Evolutionary conservation across 1,140 invertebrate species (phyloP).

Genomic region (Myzus persicae): DNA sequence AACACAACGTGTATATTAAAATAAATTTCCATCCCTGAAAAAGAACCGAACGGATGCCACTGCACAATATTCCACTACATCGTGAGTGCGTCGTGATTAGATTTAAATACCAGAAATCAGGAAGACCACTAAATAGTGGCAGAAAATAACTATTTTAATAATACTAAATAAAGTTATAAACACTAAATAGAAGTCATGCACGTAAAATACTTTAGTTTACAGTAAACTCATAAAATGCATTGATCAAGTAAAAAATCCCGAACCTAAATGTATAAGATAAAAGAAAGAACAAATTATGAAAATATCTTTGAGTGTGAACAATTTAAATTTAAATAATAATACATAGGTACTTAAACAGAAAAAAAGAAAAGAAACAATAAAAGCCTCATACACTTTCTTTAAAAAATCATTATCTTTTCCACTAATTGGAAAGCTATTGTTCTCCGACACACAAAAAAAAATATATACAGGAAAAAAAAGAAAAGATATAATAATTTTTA

Average conservation of each 20-base stretch:
- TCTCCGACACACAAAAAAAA: no score
- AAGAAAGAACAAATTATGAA: background rate
- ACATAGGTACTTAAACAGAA: background rate
- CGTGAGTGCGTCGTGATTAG: background rate
- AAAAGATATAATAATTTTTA: background rate
- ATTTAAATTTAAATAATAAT: background rate
- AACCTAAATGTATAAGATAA: background rate
- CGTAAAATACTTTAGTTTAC: background rate
- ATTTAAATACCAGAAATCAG: background rate
- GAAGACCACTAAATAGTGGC: no score
- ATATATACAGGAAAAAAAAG: background rate
- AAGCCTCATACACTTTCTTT: background rate
- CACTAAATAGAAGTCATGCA: background rate
- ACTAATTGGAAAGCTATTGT: background rate
- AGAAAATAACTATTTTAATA: background rate
- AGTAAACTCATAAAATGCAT: background rate
- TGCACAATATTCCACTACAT: background rate
- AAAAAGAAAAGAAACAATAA: background rate
- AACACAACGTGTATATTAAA: background rate
- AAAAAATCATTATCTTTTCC: background rate
- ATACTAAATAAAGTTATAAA: background rate
- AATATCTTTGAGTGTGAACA: background rate
- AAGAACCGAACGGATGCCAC: background rate
- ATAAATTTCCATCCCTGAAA: background rate
- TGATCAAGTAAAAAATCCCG: background rate